Base-by-base conservation (phyloP, 2,888 invertebrate species). In the Agrochola lota region DNA sequence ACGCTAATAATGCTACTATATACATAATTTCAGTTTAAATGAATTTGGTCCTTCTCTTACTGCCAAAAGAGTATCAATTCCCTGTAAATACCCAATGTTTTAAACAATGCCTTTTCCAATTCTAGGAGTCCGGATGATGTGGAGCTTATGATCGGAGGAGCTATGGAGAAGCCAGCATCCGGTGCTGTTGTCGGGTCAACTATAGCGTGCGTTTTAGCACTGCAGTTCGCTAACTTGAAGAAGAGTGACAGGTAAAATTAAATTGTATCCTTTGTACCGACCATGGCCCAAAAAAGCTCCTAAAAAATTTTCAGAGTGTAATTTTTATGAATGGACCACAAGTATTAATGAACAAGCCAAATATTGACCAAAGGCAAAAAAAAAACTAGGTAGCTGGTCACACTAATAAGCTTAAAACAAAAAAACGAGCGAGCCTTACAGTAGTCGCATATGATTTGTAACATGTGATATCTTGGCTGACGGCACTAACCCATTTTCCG, bases 101-200 rank as follows among this genome's bases (percentile, higher is more conserved):
- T 35, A 6, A 67, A 69, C 7, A 1, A 40, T 57, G 0, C 20
- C 1, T 30, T 30, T 74, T 15, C 0, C 0, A 26, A 73, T 91
- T 96, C 83, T 87, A 97, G 97, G 77, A 97, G 96, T 75, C 96
- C 98, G 2, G 98, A 98, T 87, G 99, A 99, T 89, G 97, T 99
- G 30, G 99, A 99, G 92, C 96, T 99, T 23, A 97, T 99, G 89
- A 97, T 98, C 8, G 99, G 98, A 55, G 99, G 98, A 6, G 96
- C 99, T 20, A 96, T 99, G 83, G 99, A 99, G 94, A 97, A 97
- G 74, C 98, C 99, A 0, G 97, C 97, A 0, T 97, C 98, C 1
- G 99, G 99, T 8, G 98, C 98, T 0, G 97, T 98, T 0, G 98
- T 99, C 8, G 99, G 99, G 2, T 98, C 98, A 0, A 99, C 99